Conservation (phyloP, 2,888 invertebrate species). For the Philaethria dido region DNA sequence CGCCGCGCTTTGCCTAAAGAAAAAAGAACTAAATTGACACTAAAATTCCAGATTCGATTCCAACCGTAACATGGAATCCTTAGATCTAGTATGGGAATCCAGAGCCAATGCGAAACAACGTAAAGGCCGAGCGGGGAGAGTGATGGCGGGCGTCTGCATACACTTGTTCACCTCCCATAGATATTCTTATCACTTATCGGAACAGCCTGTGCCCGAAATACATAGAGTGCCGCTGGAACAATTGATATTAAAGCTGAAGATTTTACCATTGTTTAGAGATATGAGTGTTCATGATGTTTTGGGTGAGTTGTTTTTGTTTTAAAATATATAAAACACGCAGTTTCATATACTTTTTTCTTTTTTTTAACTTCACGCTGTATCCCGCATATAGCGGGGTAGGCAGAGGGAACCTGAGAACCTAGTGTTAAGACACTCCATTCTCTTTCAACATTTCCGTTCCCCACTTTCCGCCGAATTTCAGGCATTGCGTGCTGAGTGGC, state of each 20-base stretch:
- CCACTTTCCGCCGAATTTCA: too few relatives aligned
- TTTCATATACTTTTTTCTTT: too few relatives aligned
- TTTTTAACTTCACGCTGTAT: too few relatives aligned
- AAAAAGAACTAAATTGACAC: neutral
- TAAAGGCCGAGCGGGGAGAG: constrained; percentile 95
- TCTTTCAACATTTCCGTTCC: too few relatives aligned
- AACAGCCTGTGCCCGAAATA: constrained; percentile 94
- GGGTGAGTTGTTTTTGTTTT: constrained; percentile 15
- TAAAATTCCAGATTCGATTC: constrained; percentile 85
- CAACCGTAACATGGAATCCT: constrained; percentile 93
- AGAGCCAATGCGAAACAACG: constrained; percentile 95
- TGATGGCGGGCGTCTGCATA: constrained; percentile 93
- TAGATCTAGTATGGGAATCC: constrained; percentile 95
- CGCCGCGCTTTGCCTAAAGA: too few relatives aligned
- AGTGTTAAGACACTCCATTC: too few relatives aligned
- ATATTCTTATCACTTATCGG: constrained; percentile 85
- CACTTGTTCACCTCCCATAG: constrained; percentile 93
- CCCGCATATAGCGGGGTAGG: too few relatives aligned
- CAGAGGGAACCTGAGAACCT: too few relatives aligned
- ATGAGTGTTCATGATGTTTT: constrained; percentile 68
- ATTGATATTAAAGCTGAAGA: constrained; percentile 89
- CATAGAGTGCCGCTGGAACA: constrained; percentile 95
- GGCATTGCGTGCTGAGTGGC: too few relatives aligned
- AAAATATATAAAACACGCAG: too few relatives aligned
- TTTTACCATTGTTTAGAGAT: constrained; percentile 80